A percentile compares a stretch with the other conserved stretches of the same genome.
Evolutionary conservation across 2,888 invertebrate species (phyloP).

Genomic region (Heliothis peltigera): DNA sequence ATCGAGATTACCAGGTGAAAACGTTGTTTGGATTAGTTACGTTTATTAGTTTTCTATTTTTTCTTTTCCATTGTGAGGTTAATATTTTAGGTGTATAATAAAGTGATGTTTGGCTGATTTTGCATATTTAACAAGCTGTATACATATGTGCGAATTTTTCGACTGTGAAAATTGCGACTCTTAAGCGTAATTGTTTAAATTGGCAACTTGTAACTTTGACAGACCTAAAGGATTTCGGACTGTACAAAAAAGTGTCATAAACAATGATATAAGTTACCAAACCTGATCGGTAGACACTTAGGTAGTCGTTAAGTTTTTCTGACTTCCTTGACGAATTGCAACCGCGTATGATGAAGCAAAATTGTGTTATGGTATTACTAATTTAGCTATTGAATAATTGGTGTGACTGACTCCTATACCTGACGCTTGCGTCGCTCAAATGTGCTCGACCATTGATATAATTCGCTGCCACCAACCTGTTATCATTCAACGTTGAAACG

Average conservation of each 20-base stretch:
- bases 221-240: slow-evolving; percentile 13
- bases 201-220: slow-evolving; percentile 6
- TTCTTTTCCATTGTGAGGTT: no score
- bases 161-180: no score
- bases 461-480: slow-evolving; percentile 68
- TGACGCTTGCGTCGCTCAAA: slow-evolving; percentile 43
- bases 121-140: no score
- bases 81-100: no score
- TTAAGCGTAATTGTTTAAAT: neutral
- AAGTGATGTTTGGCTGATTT: no score
- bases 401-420: slow-evolving; percentile 63
- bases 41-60: no score
- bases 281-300: slow-evolving; percentile 25
- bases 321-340: slow-evolving; percentile 33
- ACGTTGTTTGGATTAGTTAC: neutral
- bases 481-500: slow-evolving; percentile 77
- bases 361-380: slow-evolving; percentile 43
- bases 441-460: slow-evolving; percentile 61
- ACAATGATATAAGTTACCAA: slow-evolving; percentile 11
- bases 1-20: neutral
- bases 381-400: slow-evolving; percentile 38
- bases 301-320: slow-evolving; percentile 20
- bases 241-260: slow-evolving; percentile 19
- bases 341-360: slow-evolving; percentile 52
- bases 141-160: no score